Evolutionary conservation across 2,888 invertebrate genomes (phyloP).

Genomic region (Nomada fabriciana): DNA sequence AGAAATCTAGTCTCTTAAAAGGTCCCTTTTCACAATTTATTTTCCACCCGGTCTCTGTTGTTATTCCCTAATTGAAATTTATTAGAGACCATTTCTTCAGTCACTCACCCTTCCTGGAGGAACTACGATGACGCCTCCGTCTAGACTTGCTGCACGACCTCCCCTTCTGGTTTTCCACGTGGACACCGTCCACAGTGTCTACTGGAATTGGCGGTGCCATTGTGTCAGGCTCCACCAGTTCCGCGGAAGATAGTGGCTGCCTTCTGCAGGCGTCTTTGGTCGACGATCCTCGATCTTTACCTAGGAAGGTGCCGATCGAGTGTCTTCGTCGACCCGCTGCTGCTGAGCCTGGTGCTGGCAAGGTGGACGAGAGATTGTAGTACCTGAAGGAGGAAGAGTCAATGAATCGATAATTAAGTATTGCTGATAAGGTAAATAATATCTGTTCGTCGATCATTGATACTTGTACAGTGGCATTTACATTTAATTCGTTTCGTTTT

Average conservation of each 20-base stretch:
- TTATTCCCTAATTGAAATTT: background rate
- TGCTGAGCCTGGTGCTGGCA: constrained; percentile 84
- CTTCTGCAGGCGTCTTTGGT: constrained; percentile 48
- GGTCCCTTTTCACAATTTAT: background rate
- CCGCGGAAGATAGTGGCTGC: constrained; percentile 79
- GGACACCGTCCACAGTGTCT: constrained; percentile 67
- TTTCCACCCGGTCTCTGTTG: background rate
- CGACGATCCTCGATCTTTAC: constrained; percentile 83
- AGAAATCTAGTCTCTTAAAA: background rate
- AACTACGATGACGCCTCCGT: constrained; percentile 69
- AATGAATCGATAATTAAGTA: background rate
- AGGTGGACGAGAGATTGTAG: constrained; percentile 85
- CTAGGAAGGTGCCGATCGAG: constrained; percentile 89
- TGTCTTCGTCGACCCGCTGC: constrained; percentile 86
- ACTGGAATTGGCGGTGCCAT: constrained; percentile 85
- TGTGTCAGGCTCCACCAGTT: constrained; percentile 86
- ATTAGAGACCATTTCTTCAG: background rate
- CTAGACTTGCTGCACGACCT: constrained; percentile 45
- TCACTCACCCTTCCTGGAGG: constrained; percentile 72
- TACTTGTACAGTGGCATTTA: no score
- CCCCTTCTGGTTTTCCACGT: constrained; percentile 46
- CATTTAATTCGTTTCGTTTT: background rate
- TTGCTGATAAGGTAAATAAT: no score
- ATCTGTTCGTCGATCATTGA: no score
- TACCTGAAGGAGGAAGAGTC: constrained; percentile 78